A percentile compares a stretch with the other conserved stretches of the same genome.
Evolutionary conservation across 2,113 vertebrate species (phyloP).

Genomic region (Protobothrops flavoviridis): DNA sequence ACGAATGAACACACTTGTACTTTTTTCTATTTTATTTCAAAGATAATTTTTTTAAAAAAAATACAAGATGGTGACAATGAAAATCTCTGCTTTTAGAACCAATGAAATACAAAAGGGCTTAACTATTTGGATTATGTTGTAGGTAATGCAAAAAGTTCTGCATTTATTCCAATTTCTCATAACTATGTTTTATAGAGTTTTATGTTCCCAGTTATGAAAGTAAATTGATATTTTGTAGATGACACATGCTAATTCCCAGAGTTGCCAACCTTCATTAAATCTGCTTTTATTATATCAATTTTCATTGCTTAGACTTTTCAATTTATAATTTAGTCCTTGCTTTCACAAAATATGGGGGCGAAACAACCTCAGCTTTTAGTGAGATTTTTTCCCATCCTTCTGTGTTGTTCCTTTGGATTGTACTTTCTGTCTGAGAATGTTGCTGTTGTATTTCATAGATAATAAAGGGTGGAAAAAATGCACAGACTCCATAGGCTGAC

Average conservation of each 20-base stretch:
- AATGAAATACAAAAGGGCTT: not conserved
- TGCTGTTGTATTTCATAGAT: not conserved
- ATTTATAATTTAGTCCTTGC: slow-evolving; percentile 30
- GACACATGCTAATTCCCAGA: slow-evolving; percentile 43
- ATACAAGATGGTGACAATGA: not conserved
- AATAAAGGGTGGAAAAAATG: slow-evolving; percentile 49
- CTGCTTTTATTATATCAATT: slow-evolving; percentile 49
- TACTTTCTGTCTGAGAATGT: slow-evolving; percentile 29
- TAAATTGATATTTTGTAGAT: slow-evolving; percentile 42
- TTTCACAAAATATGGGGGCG: not conserved
- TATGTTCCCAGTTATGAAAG: slow-evolving; percentile 40
- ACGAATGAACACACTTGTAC: not conserved
- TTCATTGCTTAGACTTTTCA: slow-evolving; percentile 46
- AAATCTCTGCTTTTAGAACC: not conserved
- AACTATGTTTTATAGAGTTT: slow-evolving; percentile 32
- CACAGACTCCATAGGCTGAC: slow-evolving; percentile 45
- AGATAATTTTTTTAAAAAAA: not conserved
- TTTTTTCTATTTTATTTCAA: not conserved
- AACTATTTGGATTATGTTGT: not conserved
- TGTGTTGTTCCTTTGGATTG: slow-evolving; percentile 26
- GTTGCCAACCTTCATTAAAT: slow-evolving; percentile 55
- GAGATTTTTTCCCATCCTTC: slow-evolving; percentile 25
- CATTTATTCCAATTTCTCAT: slow-evolving; percentile 43
- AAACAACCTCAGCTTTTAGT: not conserved
- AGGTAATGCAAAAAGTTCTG: not conserved